These are phyloP conservation scores for Notolabrus celidotus DNA, from an alignment of 2,797 vertebrate species.

Conservation along the genomic window DNA sequence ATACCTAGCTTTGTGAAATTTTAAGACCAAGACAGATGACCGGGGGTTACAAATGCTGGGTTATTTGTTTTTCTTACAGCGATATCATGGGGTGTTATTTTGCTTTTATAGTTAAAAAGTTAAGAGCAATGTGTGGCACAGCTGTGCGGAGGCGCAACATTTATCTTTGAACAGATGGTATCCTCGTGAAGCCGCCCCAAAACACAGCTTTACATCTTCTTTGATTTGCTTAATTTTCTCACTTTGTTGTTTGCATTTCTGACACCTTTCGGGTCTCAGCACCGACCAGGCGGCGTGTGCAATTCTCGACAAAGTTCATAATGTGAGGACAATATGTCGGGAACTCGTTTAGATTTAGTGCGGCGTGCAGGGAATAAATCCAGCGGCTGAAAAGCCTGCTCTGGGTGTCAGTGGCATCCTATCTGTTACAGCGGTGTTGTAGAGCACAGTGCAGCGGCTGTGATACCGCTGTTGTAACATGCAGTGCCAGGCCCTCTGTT, in stretches of 20 bases:
- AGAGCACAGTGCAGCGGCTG: conserved; percentile 68
- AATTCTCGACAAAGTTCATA: conserved; percentile 27
- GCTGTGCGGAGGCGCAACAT: conserved; percentile 51
- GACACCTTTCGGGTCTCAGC: conserved; percentile 28
- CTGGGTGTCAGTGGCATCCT: conserved; percentile 63
- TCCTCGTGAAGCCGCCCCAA: conserved; percentile 49
- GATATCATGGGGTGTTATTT: conserved; percentile 47
- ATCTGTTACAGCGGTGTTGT: conserved; percentile 78
- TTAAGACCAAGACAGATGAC: conserved; percentile 56
- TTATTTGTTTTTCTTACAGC: conserved; percentile 58
- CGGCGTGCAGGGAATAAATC: conserved; percentile 38
- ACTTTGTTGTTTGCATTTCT: conserved; percentile 34
- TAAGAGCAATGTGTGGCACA: conserved; percentile 58
- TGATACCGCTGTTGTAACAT: conserved; percentile 78
- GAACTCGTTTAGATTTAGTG: conserved; percentile 61
- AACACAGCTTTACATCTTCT: conserved; percentile 40
- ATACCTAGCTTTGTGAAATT: conserved; percentile 51
- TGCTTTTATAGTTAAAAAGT: conserved; percentile 48
- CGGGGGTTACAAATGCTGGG: conserved; percentile 35
- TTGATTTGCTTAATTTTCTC: conserved; percentile 54
- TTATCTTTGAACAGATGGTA: conserved; percentile 68
- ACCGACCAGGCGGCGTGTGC: conserved; percentile 5
- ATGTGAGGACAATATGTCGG: conserved; percentile 15
- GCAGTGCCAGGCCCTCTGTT: conserved; percentile 76
- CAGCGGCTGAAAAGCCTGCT: conserved; percentile 42